A percentile compares a stretch with the other conserved stretches of the same genome.
These are phyloP conservation scores for Lateolabrax maculatus DNA, from an alignment of 2,797 vertebrate genomes.

Conservation along the genomic window DNA sequence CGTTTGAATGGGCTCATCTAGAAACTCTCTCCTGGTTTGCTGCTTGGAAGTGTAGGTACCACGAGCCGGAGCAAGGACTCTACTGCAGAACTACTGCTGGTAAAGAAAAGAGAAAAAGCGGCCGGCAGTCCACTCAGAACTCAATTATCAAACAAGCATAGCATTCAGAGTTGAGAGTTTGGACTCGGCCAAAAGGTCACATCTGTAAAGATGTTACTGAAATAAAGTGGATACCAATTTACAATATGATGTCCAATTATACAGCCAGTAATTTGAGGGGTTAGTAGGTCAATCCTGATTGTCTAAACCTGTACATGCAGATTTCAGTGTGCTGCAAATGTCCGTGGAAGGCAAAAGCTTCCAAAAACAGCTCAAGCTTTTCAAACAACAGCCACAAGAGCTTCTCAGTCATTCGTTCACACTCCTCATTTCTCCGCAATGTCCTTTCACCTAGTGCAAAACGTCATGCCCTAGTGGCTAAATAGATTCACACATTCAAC, in stretches of 20 bases:
- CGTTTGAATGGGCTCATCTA: background rate
- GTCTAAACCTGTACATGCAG: background rate
- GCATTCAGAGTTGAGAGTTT: background rate
- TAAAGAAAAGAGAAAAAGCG: constrained; percentile 1
- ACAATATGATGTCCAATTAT: background rate
- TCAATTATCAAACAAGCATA: background rate
- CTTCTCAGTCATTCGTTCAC: constrained; percentile 15
- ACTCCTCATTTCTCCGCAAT: constrained; percentile 32
- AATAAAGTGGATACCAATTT: background rate
- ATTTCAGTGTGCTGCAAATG: background rate
- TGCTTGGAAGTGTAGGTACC: background rate
- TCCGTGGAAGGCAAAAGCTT: background rate
- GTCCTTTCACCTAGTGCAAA: constrained; percentile 23
- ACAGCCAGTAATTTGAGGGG: background rate
- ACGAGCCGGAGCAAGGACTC: background rate
- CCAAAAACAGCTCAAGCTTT: constrained; percentile 1
- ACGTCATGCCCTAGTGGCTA: background rate
- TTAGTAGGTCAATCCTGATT: background rate
- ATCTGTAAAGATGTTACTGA: background rate
- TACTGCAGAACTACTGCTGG: background rate
- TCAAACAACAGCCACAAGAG: background rate
- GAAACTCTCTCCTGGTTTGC: background rate
- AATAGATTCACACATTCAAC: constrained; percentile 20
- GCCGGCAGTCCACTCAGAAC: background rate
- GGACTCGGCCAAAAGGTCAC: background rate